These are phyloP conservation scores for Lepidurus arcticus DNA, from an alignment of 1,140 invertebrate species.

Conservation along the genomic window DNA sequence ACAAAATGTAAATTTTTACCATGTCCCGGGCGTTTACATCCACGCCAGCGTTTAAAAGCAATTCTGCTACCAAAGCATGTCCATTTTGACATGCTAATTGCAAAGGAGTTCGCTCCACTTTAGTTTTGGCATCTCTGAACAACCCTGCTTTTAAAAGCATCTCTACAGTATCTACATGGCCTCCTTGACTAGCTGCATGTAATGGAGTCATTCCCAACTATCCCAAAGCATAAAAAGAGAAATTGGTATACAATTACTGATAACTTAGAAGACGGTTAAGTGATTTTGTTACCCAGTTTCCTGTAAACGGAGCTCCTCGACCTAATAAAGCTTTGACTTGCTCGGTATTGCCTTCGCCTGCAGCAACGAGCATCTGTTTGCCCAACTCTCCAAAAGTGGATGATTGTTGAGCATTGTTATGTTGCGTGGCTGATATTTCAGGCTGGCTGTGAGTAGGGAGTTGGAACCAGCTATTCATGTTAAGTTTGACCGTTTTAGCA, in stretches of 20 bases:
- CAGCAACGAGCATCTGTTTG: slow-evolving; percentile 69
- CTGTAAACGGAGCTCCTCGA: slow-evolving; percentile 82
- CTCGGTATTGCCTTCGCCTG: slow-evolving; percentile 68
- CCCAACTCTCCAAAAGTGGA: slow-evolving; percentile 62
- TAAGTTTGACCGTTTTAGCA: slow-evolving; percentile 14
- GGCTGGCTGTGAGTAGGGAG: background rate
- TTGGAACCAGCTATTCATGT: background rate
- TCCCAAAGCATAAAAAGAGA: slow-evolving; percentile 23
- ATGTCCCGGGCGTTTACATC: slow-evolving; percentile 76
- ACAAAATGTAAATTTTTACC: slow-evolving; percentile 48
- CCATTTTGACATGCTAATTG: slow-evolving; percentile 83
- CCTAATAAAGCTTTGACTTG: slow-evolving; percentile 72
- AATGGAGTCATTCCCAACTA: slow-evolving; percentile 82
- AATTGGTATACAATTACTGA: background rate
- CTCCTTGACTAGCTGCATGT: slow-evolving; percentile 76
- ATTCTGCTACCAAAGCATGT: slow-evolving; percentile 65
- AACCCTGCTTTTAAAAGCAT: slow-evolving; percentile 77
- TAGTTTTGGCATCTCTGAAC: slow-evolving; percentile 78
- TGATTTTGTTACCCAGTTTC: slow-evolving; percentile 68
- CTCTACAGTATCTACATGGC: slow-evolving; percentile 73
- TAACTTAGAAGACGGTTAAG: background rate
- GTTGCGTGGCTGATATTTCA: background rate
- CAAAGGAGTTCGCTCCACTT: slow-evolving; percentile 84
- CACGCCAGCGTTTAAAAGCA: slow-evolving; percentile 69
- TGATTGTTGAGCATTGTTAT: slow-evolving; percentile 20